These are phyloP conservation scores for Halictus rubicundus DNA, from an alignment of 1,140 invertebrate species.

Conservation along the genomic window DNA sequence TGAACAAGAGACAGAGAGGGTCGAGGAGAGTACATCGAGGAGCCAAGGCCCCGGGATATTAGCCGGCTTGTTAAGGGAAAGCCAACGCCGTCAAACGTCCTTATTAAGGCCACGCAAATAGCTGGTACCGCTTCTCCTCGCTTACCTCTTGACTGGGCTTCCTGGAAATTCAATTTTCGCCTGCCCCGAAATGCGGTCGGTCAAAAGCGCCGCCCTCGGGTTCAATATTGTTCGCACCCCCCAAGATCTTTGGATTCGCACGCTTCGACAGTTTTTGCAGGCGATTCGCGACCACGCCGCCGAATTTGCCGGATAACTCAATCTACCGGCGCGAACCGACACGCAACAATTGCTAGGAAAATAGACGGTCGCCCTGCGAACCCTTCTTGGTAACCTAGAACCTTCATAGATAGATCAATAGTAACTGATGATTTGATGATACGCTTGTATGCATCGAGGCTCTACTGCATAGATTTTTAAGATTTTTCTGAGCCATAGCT, in stretches of 20 bases:
- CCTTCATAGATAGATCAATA: too few species aligned
- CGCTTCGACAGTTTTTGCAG: slow-evolving; percentile 27
- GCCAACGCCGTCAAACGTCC: slow-evolving; percentile 66
- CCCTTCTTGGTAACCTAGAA: too few species aligned
- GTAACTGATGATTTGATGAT: too few species aligned
- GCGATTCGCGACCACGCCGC: too few species aligned
- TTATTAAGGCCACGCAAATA: slow-evolving; percentile 68
- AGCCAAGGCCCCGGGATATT: slow-evolving; percentile 71
- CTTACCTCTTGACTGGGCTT: slow-evolving; percentile 38
- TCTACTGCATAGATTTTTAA: too few species aligned
- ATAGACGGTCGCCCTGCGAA: background rate
- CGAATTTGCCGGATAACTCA: too few species aligned
- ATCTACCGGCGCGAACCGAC: too few species aligned
- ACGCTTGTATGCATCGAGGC: too few species aligned
- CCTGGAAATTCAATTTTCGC: slow-evolving; percentile 67
- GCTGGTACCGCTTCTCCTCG: slow-evolving; percentile 46
- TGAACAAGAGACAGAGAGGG: slow-evolving; percentile 2
- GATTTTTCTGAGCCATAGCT: too few species aligned
- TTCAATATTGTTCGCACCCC: slow-evolving; percentile 40
- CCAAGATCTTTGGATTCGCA: slow-evolving; percentile 11
- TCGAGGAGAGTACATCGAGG: slow-evolving; percentile 21
- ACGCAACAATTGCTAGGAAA: background rate
- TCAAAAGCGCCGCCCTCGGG: slow-evolving; percentile 55
- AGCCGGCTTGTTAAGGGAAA: slow-evolving; percentile 71
- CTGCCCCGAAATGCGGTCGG: slow-evolving; percentile 57